Conservation (phyloP, 2,797 vertebrate species). For the Hafferia zeledoni region DNA sequence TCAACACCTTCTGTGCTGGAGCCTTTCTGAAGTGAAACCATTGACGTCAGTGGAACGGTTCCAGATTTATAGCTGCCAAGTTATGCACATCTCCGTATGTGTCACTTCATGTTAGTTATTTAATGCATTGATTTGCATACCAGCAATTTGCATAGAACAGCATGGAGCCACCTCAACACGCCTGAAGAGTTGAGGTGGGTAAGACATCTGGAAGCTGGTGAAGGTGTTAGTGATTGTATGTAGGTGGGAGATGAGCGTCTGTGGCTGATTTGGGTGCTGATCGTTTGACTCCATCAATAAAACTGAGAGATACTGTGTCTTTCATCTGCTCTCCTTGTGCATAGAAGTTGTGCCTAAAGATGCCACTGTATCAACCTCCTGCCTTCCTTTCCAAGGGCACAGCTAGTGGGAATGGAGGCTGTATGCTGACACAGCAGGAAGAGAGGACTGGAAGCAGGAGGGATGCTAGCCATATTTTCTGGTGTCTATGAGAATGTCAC, state of each 20-base stretch:
- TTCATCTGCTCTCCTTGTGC: background rate
- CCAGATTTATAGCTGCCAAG: slow-evolving; percentile 67
- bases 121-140: slow-evolving; percentile 57
- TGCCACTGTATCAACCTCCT: background rate
- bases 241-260: background rate
- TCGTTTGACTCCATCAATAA: background rate
- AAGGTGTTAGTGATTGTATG: background rate
- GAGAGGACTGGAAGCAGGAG: background rate
- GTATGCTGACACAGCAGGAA: background rate
- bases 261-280: background rate
- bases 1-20: slow-evolving; percentile 23
- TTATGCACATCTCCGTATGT: slow-evolving; percentile 61
- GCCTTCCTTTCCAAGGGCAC: background rate
- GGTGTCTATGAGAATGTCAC: background rate
- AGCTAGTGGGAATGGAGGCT: background rate
- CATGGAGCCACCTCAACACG: background rate
- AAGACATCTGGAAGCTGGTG: background rate
- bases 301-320: background rate
- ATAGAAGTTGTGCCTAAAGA: background rate
- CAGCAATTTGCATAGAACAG: background rate
- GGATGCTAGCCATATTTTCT: background rate
- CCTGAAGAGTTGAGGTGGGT: background rate
- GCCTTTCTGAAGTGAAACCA: slow-evolving; percentile 29
- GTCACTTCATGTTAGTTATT: slow-evolving; percentile 51
- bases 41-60: slow-evolving; percentile 61